Evolutionary conservation across 2,888 invertebrate genomes (phyloP), one percentile per base, ranked within the genome.

Genomic region (Calameuta idolon): DNA sequence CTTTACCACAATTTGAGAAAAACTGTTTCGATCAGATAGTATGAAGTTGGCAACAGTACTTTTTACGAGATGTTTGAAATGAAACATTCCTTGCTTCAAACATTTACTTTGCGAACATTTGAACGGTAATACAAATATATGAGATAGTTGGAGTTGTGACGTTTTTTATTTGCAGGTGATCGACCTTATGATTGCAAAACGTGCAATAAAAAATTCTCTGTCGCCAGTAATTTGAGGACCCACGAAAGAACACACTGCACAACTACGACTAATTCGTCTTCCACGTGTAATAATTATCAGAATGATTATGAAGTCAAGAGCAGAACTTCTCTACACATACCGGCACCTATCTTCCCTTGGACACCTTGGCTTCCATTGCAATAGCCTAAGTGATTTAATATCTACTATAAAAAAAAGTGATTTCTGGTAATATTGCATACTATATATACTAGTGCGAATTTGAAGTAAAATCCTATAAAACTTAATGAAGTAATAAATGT

Each of bases 151-250:
- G 55, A 55, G 69, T n/a, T 40, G 3, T n/a, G n/a, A 40, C 33
- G 82, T 90, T 91, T 82, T 87, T 92, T 78, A 92, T 92, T 76
- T 94, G 92, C 89, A 88, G 90, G 88, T 33, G 84, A 87, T 80
- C 85, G 85, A 75, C 82, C 86, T 3, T 85, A 88, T 79, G 84
- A 83, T 34, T 89, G 89, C 71, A 81, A 79, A 37, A 75, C 83
- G 12, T 90, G 88, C 75, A 85, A 86, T 12, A 87, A 87, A 71
- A 86, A 85, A 76, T 88, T 90, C 76, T 82, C 85, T 1, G 79
- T 87, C n/a, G 81, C 86, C 4, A 84, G 81, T 68, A 88, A 87
- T 78, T 83, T 90, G 74, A 83, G 84, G 30, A 80, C 85, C 2
- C 89, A 88, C 73, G 83, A 86, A 12, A 85, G 82, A 78, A 83